phyloP scores from a whole-genome alignment of 2,888 invertebrate genomes.

The Sarcophaga variegata region DNA sequence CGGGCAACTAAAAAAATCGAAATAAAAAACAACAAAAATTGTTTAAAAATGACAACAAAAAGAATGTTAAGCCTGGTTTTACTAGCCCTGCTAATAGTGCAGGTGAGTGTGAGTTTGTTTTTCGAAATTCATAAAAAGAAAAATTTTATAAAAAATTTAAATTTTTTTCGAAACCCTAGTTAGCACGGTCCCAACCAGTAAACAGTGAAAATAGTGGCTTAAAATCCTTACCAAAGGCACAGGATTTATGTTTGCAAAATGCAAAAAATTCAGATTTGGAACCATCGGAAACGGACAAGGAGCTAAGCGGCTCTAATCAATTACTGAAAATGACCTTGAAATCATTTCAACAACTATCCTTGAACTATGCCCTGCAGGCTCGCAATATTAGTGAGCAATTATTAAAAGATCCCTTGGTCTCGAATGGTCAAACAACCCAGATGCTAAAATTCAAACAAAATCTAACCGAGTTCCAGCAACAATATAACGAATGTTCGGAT shows the following conservation, averaged over 20 bases:
- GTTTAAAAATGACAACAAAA: no score
- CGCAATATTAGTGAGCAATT: slow-evolving; percentile 52
- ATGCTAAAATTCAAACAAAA: slow-evolving; percentile 45
- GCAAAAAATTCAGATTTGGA: slow-evolving; percentile 15
- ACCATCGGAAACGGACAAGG: slow-evolving; percentile 19
- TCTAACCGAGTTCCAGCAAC: slow-evolving; percentile 58
- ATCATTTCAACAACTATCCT: slow-evolving; percentile 46
- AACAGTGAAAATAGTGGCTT: no score
- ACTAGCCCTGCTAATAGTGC: no score
- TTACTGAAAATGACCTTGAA: slow-evolving; percentile 40
- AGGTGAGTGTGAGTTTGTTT: no score
- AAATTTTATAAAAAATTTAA: not conserved
- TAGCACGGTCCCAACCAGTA: slow-evolving; percentile 1
- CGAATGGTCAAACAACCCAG: not conserved
- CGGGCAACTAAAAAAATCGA: no score
- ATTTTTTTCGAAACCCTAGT: not conserved
- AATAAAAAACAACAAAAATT: no score
- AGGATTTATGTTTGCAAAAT: slow-evolving; percentile 36
- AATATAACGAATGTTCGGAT: slow-evolving; percentile 28
- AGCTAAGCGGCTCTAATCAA: slow-evolving; percentile 39
- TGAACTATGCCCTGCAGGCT: slow-evolving; percentile 49
- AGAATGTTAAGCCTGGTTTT: no score
- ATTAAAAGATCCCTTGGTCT: slow-evolving; percentile 39
- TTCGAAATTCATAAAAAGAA: no score
- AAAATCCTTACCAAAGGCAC: not conserved